Percentiles rank a stretch among this genome's conserved stretches.
Evolutionary conservation across 2,888 invertebrate species (phyloP).

Genomic region (Oithona nana): DNA sequence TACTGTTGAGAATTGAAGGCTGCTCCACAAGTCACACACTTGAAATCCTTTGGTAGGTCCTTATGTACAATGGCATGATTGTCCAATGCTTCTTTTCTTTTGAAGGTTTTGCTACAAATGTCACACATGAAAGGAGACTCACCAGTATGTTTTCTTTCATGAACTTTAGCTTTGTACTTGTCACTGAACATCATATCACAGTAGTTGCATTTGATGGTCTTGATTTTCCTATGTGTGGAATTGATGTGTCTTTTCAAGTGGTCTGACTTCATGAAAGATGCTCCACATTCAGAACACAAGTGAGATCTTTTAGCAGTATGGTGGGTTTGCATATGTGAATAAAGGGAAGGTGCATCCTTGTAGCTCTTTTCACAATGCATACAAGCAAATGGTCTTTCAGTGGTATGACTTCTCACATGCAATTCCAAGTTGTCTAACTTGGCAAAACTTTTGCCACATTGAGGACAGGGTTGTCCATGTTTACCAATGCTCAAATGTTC

Average conservation of each 20-base stretch:
- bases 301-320: not conserved
- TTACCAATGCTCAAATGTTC: not conserved
- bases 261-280: not conserved
- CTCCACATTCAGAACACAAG: not conserved
- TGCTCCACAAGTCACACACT: not conserved
- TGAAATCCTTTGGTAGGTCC: not conserved
- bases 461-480: not conserved
- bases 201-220: not conserved
- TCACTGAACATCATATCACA: not conserved
- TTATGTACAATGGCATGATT: not conserved
- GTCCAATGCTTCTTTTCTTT: not conserved
- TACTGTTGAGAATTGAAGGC: not conserved
- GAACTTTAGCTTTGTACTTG: not conserved
- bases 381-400: not conserved
- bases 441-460: not conserved
- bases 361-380: not conserved
- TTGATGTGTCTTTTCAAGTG: not conserved
- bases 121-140: not conserved
- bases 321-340: not conserved
- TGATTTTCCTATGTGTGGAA: not conserved
- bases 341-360: not conserved
- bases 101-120: not conserved
- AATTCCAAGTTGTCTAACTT: not conserved
- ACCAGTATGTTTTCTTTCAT: not conserved
- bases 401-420: not conserved